Percentiles rank a stretch among this genome's conserved stretches.
Evolutionary conservation across 2,797 vertebrate genomes (phyloP).

Genomic region (Denticeps clupeoides): DNA sequence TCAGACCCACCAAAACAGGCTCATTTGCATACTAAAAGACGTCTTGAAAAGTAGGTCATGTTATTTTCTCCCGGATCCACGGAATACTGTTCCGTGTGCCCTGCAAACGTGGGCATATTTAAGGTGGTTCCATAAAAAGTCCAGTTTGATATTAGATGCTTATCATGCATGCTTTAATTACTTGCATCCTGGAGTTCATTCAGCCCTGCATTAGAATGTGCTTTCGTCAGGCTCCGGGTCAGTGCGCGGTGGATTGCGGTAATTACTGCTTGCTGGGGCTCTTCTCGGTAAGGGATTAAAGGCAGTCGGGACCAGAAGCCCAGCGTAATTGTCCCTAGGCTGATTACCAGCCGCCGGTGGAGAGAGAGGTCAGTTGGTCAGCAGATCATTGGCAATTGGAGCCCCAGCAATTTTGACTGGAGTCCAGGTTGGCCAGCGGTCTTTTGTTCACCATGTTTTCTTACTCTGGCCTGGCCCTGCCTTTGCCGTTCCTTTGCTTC

Average conservation of each 20-base stretch:
- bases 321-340: constrained; percentile 47
- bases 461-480: neutral
- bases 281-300: constrained; percentile 51
- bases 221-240: constrained; percentile 37
- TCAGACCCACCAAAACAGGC: too few species aligned
- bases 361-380: constrained; percentile 49
- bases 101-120: too few species aligned
- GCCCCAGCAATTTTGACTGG: constrained; percentile 27
- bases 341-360: constrained; percentile 47
- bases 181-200: too few species aligned
- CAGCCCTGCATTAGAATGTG: constrained; percentile 36
- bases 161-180: too few species aligned
- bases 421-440: constrained; percentile 10
- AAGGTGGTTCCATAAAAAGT: too few species aligned
- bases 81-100: too few species aligned
- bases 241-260: constrained; percentile 31
- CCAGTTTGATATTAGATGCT: too few species aligned
- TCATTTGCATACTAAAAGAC: too few species aligned
- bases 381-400: constrained; percentile 42
- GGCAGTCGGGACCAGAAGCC: constrained; percentile 48
- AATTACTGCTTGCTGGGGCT: constrained; percentile 52
- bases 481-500: neutral
- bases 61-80: too few species aligned
- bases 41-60: too few species aligned
- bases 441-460: constrained; percentile 3